Percentiles rank a stretch among this genome's conserved stretches.
These are phyloP conservation scores for Chrysolina americana DNA, from an alignment of 2,888 invertebrate genomes.

Conservation along the genomic window DNA sequence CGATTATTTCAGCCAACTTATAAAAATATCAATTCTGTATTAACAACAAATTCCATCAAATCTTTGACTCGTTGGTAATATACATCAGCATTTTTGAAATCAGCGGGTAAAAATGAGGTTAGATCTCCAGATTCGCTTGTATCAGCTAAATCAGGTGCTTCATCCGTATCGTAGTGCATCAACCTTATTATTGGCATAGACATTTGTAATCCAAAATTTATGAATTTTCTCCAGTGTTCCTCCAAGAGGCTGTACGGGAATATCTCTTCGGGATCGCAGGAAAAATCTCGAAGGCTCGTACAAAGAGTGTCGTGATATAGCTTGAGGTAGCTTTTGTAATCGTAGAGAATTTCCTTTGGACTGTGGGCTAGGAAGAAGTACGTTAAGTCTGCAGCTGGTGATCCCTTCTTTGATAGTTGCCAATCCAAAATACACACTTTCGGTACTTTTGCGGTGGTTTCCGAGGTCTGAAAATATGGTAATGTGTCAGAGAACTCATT, in stretches of 20 bases:
- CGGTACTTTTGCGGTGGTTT: conserved; percentile 22
- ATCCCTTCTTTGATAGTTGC: conserved; percentile 49
- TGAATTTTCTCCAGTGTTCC: conserved; percentile 33
- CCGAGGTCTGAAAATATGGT: conserved; percentile 26
- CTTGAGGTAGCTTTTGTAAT: conserved; percentile 54
- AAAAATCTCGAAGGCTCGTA: conserved; percentile 47
- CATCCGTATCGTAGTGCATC: neutral
- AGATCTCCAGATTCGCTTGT: neutral
- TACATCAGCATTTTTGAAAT: neutral
- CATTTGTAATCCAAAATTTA: conserved; percentile 24
- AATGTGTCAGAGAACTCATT: neutral
- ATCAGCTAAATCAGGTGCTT: neutral
- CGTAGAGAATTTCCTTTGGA: conserved; percentile 18
- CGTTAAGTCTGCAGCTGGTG: conserved; percentile 56
- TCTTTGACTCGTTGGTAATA: neutral
- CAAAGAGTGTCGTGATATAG: conserved; percentile 58
- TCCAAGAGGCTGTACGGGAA: conserved; percentile 33
- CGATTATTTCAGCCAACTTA: too few species aligned
- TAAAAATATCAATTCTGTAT: neutral
- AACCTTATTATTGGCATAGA: neutral
- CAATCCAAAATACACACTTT: conserved; percentile 53
- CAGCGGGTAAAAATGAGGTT: neutral
- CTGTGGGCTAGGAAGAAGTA: conserved; percentile 60
- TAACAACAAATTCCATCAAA: neutral
- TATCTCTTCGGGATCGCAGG: too few species aligned